phyloP scores from a whole-genome alignment of 2,797 vertebrate genomes.

The Antennarius maculatus region DNA sequence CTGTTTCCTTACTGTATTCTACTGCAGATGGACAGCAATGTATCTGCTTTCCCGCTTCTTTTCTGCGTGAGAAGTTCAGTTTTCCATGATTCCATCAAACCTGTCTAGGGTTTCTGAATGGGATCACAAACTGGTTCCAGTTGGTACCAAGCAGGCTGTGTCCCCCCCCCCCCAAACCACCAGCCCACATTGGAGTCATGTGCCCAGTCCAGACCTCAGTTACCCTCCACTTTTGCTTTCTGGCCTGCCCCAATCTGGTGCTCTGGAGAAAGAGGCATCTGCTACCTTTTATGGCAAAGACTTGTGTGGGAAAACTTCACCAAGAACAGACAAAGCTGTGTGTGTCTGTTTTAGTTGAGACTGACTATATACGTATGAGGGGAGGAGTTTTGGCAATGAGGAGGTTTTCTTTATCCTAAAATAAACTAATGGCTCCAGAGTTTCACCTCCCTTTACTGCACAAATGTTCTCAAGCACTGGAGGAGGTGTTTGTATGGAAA shows the following conservation, averaged over 20 bases:
- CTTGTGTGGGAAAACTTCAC: conserved; percentile 64
- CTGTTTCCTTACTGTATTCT: conserved; percentile 46
- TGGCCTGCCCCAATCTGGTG: conserved; percentile 63
- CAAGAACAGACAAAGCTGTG: conserved; percentile 63
- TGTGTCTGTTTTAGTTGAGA: conserved; percentile 40
- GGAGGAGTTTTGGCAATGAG: conserved; percentile 67
- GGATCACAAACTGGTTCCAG: conserved; percentile 16
- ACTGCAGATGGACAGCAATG: conserved; percentile 34
- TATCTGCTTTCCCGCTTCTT: conserved; percentile 23
- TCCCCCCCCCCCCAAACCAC: not conserved
- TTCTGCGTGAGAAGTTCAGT: conserved; percentile 1
- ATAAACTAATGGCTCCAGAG: conserved; percentile 76
- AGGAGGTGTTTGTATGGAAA: conserved; percentile 61
- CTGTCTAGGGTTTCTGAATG: conserved; percentile 1
- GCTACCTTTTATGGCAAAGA: conserved; percentile 84
- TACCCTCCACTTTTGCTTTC: conserved; percentile 45
- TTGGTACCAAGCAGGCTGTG: conserved; percentile 59
- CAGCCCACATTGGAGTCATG: conserved; percentile 20
- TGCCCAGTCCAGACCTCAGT: conserved; percentile 42
- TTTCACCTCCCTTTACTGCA: conserved; percentile 67
- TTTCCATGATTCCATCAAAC: not conserved
- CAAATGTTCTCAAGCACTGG: conserved; percentile 56
- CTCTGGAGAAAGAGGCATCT: conserved; percentile 54
- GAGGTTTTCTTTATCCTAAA: conserved; percentile 76
- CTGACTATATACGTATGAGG: conserved; percentile 53